phyloP scores from a whole-genome alignment of 2,888 invertebrate genomes.

The Cheilosia scutellata region DNA sequence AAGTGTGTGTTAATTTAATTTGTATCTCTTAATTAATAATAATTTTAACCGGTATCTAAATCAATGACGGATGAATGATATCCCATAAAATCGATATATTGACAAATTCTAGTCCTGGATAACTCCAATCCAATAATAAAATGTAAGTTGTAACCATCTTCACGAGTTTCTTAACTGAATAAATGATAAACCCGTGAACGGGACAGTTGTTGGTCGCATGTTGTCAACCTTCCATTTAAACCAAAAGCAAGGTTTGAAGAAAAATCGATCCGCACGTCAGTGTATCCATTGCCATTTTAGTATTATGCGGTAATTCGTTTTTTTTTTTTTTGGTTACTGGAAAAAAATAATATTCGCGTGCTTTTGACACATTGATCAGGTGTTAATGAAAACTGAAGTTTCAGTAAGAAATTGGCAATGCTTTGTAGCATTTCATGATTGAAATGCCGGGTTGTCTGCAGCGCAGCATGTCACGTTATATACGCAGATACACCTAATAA shows the following conservation, averaged over 20 bases:
- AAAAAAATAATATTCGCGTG: not conserved
- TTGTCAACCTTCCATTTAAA: not conserved
- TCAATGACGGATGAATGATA: slow-evolving; percentile 6
- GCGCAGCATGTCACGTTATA: not conserved
- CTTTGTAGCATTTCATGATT: not conserved
- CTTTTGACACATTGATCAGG: not conserved
- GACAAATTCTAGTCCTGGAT: slow-evolving; percentile 1
- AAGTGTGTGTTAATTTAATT: slow-evolving; percentile 38
- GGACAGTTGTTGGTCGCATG: slow-evolving; percentile 17
- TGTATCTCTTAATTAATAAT: slow-evolving; percentile 16
- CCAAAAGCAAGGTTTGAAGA: not conserved
- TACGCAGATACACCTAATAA: no score
- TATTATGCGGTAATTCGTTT: not conserved
- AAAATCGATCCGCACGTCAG: slow-evolving; percentile 14
- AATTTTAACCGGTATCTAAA: slow-evolving; percentile 27
- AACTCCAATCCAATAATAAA: not conserved
- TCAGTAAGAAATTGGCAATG: not conserved
- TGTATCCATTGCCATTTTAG: not conserved
- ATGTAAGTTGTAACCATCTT: slow-evolving; percentile 42
- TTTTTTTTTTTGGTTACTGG: not conserved
- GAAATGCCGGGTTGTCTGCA: slow-evolving; percentile 8
- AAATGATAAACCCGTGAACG: slow-evolving; percentile 31
- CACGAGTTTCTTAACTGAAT: not conserved
- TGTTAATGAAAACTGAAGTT: not conserved
- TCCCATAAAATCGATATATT: slow-evolving; percentile 30